Percentiles rank a stretch among this genome's conserved stretches.
Conservation (phyloP, 2,888 invertebrate species). For the Galerucella nymphaeae region DNA sequence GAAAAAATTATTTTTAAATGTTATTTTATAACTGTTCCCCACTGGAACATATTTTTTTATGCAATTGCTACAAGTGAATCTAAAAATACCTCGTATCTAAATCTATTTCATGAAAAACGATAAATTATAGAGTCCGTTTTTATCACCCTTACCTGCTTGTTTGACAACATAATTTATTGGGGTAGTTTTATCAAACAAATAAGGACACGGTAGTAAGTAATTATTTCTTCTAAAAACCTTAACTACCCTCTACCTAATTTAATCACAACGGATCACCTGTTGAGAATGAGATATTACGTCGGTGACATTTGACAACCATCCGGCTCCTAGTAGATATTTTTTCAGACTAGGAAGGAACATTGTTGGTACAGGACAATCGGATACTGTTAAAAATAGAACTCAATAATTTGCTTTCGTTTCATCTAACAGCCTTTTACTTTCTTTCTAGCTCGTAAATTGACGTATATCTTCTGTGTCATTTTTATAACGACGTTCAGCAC, state of each 20-base stretch:
- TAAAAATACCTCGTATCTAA: not conserved
- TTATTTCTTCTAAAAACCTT: conserved; percentile 24
- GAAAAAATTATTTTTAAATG: too few species aligned
- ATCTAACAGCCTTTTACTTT: conserved; percentile 1
- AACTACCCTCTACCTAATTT: conserved; percentile 31
- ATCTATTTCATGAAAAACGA: not conserved
- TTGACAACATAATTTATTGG: conserved; percentile 26
- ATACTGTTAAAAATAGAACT: not conserved
- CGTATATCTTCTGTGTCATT: conserved; percentile 19
- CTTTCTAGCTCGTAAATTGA: conserved; percentile 9
- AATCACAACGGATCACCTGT: conserved; percentile 31
- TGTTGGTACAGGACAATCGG: too few species aligned
- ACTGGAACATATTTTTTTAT: too few species aligned
- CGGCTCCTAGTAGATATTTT: conserved; percentile 5
- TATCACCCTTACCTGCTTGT: conserved; percentile 13
- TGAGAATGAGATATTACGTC: conserved; percentile 31
- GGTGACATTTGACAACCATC: conserved; percentile 23
- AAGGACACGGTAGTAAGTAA: conserved; percentile 34
- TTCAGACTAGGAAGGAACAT: too few species aligned
- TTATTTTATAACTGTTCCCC: too few species aligned
- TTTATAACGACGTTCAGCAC: conserved; percentile 17
- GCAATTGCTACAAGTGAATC: not conserved
- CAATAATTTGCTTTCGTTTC: not conserved
- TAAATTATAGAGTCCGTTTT: not conserved
- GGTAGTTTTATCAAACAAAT: conserved; percentile 28